Conservation (phyloP, 2,797 vertebrate species). For the Acanthurus tractus region DNA sequence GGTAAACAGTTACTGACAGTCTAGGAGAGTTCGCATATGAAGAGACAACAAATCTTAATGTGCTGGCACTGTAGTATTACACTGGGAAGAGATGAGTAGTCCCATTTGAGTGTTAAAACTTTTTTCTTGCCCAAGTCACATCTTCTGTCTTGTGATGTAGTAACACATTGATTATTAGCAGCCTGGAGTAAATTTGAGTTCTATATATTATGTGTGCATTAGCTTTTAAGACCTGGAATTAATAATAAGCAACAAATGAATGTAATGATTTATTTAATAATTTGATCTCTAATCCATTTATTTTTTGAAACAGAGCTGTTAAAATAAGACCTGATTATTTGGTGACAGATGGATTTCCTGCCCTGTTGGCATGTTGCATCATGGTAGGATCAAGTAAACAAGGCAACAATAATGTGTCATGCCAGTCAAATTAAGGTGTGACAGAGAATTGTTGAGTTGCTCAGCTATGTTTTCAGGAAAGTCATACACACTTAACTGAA, state of each 20-base stretch:
- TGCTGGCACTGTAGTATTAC: constrained; percentile 17
- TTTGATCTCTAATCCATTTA: not conserved
- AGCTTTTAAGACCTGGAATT: not conserved
- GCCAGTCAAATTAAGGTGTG: not conserved
- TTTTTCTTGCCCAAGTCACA: constrained; percentile 16
- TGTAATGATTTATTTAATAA: not conserved
- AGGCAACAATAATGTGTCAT: not conserved
- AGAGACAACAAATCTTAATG: not conserved
- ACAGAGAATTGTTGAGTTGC: constrained; percentile 4
- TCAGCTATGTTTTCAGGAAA: not conserved
- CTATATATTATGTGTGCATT: not conserved
- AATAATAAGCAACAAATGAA: not conserved
- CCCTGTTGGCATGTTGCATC: not conserved
- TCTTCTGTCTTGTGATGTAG: constrained; percentile 16
- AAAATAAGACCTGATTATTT: not conserved
- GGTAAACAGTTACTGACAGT: not conserved
- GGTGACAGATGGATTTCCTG: no score
- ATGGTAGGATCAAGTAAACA: not conserved
- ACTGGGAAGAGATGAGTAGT: constrained; percentile 11
- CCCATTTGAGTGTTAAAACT: constrained; percentile 25
- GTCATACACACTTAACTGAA: not conserved
- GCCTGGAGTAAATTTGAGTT: not conserved
- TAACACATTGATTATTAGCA: not conserved
- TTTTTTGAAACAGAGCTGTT: not conserved
- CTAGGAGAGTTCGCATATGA: not conserved